phyloP scores from a whole-genome alignment of 2,113 vertebrate genomes.

The Merops nubicus region DNA sequence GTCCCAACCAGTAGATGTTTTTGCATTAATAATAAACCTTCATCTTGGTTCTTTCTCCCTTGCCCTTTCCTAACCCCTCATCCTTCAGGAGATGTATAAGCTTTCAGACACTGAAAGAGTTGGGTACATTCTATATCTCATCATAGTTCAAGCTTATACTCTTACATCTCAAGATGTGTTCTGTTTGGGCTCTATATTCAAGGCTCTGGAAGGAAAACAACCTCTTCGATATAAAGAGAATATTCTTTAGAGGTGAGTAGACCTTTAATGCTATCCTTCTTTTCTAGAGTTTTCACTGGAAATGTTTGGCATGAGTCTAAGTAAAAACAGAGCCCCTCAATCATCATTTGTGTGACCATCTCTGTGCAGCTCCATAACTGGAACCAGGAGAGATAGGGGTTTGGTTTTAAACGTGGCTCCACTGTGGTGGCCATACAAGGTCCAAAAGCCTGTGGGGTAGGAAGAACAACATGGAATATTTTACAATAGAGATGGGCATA shows the following conservation, averaged over 20 bases:
- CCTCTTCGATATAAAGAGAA: neutral
- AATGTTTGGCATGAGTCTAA: neutral
- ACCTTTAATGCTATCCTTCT: neutral
- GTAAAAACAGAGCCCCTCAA: neutral
- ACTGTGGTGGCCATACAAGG: neutral
- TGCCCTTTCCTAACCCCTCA: neutral
- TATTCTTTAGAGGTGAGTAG: neutral
- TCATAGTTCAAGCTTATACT: neutral
- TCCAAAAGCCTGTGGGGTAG: neutral
- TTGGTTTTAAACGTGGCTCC: neutral
- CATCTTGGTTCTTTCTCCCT: neutral
- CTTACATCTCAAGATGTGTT: neutral
- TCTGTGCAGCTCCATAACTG: neutral
- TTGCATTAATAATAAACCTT: neutral
- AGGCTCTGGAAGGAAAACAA: neutral
- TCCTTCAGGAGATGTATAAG: neutral
- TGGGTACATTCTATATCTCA: neutral
- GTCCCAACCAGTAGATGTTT: neutral
- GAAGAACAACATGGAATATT: neutral
- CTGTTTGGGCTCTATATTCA: neutral
- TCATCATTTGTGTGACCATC: neutral
- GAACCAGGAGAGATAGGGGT: neutral
- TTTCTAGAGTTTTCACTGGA: neutral
- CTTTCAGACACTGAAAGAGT: constrained; percentile 3
- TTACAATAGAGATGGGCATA: neutral